Conservation (phyloP, 1,140 invertebrate genomes). For the Acromyrmex charruanus region DNA sequence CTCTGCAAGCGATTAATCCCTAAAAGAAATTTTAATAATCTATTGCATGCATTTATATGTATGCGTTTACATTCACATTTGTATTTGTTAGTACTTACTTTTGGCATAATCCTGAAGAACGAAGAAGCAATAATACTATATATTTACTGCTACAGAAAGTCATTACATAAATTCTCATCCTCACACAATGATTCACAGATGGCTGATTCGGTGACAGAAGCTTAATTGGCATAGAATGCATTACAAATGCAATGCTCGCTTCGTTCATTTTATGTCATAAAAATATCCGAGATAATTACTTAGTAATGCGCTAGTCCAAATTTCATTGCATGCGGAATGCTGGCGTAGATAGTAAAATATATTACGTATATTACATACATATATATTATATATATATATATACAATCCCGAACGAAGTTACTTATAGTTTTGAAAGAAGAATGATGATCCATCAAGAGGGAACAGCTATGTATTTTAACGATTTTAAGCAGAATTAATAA, state of each 20-base stretch:
- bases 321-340: constrained; percentile 77
- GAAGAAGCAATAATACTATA: not conserved
- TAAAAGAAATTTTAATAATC: constrained; percentile 6
- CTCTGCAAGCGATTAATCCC: constrained; percentile 20
- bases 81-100: not conserved
- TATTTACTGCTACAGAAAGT: not conserved
- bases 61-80: constrained; percentile 21
- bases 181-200: constrained; percentile 8
- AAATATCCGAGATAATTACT: constrained; percentile 30
- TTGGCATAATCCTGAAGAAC: constrained; percentile 33
- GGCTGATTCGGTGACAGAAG: not conserved
- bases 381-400: not conserved
- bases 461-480: not conserved
- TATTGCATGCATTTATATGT: constrained; percentile 44
- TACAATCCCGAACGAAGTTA: not conserved
- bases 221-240: constrained; percentile 17
- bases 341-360: constrained; percentile 37
- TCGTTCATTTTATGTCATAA: constrained; percentile 35
- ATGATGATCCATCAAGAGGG: not conserved
- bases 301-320: constrained; percentile 17
- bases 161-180: not conserved
- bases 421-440: constrained; percentile 9
- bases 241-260: constrained; percentile 47
- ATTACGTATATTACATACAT: not conserved
- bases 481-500: constrained; percentile 16